phyloP scores from a whole-genome alignment of 1,140 invertebrate species.

The Eufriesea mexicana region DNA sequence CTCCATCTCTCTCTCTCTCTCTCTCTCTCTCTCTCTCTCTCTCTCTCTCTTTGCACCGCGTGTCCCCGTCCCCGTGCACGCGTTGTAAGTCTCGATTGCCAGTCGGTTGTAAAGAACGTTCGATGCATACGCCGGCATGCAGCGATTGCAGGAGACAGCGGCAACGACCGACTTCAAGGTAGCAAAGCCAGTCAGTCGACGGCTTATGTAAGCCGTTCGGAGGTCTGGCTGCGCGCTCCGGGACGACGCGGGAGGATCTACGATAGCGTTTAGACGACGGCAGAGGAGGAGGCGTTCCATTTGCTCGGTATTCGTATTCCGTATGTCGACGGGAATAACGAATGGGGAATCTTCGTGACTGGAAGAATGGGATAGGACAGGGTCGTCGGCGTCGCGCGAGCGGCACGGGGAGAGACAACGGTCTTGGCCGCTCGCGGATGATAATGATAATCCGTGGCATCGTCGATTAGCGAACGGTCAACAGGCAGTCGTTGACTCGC shows the following conservation, averaged over 20 bases:
- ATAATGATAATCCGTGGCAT: too few species aligned
- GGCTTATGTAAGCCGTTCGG: slow-evolving; percentile 62
- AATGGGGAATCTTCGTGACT: too few species aligned
- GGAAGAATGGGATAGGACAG: too few species aligned
- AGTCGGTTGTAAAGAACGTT: slow-evolving; percentile 58
- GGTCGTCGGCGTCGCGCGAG: too few species aligned
- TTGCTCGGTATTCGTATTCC: too few species aligned
- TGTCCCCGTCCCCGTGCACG: neutral
- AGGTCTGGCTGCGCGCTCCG: slow-evolving; percentile 30
- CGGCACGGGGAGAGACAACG: too few species aligned
- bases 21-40: neutral
- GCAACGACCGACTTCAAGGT: slow-evolving; percentile 75
- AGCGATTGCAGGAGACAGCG: slow-evolving; percentile 58
- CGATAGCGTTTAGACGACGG: neutral
- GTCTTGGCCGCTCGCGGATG: too few species aligned
- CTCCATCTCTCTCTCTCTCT: neutral
- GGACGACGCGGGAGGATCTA: slow-evolving; percentile 1
- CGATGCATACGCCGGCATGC: slow-evolving; percentile 52
- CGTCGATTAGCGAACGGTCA: neutral
- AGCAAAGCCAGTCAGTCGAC: slow-evolving; percentile 51
- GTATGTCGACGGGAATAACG: too few species aligned
- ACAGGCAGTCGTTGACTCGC: neutral
- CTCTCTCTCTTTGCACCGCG: neutral
- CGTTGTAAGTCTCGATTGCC: slow-evolving; percentile 49
- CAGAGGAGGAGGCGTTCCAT: neutral